phyloP scores from a whole-genome alignment of 1,140 invertebrate genomes.

The Aphelenchoides fujianensis region DNA sequence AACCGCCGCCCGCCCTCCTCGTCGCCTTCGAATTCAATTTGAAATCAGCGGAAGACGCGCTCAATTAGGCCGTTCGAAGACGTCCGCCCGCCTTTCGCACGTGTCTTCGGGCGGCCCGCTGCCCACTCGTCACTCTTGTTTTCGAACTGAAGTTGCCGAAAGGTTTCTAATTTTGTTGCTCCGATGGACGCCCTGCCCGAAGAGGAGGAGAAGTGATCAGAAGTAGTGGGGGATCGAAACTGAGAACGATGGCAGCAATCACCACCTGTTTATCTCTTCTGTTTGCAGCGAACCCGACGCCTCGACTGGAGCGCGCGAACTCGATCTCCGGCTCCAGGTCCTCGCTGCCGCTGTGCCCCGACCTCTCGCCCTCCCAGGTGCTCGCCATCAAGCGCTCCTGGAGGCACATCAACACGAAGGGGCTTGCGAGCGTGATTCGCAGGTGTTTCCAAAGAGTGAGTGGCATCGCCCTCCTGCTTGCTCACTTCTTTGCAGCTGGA shows the following conservation, averaged over 20 bases:
- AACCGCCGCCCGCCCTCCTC: no score
- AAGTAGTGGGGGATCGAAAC: slow-evolving; percentile 1
- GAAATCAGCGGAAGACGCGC: no score
- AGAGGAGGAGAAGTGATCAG: neutral
- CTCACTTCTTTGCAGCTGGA: neutral
- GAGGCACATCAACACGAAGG: slow-evolving; percentile 51
- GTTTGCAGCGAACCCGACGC: neutral
- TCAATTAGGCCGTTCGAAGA: no score
- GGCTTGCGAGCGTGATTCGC: slow-evolving; percentile 31
- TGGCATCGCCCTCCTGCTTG: neutral
- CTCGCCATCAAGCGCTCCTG: slow-evolving; percentile 18
- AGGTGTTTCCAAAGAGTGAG: slow-evolving; percentile 42
- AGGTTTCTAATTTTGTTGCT: slow-evolving; percentile 24
- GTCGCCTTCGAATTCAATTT: no score
- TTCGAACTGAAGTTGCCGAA: no score
- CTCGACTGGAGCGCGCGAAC: slow-evolving; percentile 22
- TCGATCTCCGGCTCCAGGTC: slow-evolving; percentile 16
- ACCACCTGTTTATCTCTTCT: neutral
- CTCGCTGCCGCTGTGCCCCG: neutral
- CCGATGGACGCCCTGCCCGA: slow-evolving; percentile 9
- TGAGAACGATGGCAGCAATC: neutral
- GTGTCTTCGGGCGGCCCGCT: no score
- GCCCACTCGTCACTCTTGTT: no score
- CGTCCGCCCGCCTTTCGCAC: no score
- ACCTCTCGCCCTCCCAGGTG: slow-evolving; percentile 11